These are phyloP conservation scores for Ptyas mucosa DNA, from an alignment of 2,113 vertebrate genomes.

Conservation along the genomic window DNA sequence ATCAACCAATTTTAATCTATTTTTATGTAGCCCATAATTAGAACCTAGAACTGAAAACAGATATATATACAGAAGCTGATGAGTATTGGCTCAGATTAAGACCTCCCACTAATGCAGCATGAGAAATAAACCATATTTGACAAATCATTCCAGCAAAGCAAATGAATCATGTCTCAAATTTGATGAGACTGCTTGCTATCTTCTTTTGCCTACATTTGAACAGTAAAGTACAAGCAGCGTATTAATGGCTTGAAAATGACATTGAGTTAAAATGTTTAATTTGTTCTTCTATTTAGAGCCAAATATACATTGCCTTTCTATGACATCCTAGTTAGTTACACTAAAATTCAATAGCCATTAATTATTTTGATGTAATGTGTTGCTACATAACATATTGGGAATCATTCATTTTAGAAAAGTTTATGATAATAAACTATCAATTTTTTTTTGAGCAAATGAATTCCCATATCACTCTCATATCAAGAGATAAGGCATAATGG, in stretches of 20 bases:
- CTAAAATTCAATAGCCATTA: constrained; percentile 15
- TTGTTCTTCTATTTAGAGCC: constrained; percentile 7
- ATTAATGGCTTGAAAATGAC: constrained; percentile 21
- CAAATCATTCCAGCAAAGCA: constrained; percentile 8
- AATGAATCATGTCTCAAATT: constrained; percentile 12
- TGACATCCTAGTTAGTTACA: constrained; percentile 18
- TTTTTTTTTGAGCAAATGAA: not conserved
- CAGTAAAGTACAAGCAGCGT: constrained; percentile 8
- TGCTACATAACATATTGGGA: not conserved
- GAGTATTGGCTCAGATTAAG: not conserved
- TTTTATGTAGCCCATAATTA: not conserved
- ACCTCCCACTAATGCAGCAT: not conserved
- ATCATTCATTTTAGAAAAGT: not conserved
- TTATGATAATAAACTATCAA: not conserved
- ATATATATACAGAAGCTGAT: not conserved
- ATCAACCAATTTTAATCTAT: not conserved
- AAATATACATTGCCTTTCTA: constrained; percentile 13
- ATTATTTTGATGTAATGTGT: not conserved
- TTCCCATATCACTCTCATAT: not conserved
- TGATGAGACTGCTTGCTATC: constrained; percentile 21
- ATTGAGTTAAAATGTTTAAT: constrained; percentile 17
- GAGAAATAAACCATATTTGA: constrained; percentile 1
- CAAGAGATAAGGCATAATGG: not conserved
- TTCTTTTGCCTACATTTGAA: constrained; percentile 13
- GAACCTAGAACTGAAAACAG: not conserved